Conservation (phyloP, 2,797 vertebrate species). For the Anguilla megastoma region DNA sequence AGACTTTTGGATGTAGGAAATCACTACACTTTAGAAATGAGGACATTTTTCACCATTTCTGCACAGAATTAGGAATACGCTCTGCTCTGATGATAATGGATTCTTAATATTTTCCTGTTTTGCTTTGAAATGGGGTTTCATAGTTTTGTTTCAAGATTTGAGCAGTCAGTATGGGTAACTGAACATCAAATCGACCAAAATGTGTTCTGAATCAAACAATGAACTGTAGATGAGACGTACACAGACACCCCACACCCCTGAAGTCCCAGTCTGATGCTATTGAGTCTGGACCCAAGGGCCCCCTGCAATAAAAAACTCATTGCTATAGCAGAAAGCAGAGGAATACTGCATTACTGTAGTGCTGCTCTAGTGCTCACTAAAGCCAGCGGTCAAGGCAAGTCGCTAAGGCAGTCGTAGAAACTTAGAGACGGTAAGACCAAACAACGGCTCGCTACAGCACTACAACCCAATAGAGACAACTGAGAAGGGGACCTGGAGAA, state of each 20-base stretch:
- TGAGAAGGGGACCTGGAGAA: background rate
- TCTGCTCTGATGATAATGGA: background rate
- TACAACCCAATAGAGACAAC: background rate
- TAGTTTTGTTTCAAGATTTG: background rate
- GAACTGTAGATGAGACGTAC: background rate
- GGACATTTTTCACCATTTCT: background rate
- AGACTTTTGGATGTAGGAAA: background rate
- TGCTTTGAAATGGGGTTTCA: background rate
- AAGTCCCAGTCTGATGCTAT: background rate
- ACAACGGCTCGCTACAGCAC: background rate
- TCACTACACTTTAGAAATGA: background rate
- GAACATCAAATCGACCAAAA: background rate
- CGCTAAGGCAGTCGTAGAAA: conserved; percentile 2
- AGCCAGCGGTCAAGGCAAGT: conserved; percentile 8
- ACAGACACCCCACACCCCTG: background rate
- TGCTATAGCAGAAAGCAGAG: background rate
- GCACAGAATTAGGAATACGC: conserved; percentile 18
- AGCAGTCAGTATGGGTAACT: background rate
- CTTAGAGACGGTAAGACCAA: background rate
- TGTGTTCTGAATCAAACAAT: background rate
- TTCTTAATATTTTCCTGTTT: background rate
- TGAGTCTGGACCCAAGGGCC: background rate
- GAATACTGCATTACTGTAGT: conserved; percentile 5
- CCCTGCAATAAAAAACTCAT: background rate
- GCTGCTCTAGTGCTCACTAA: background rate